A percentile compares a stretch with the other conserved stretches of the same genome.
phyloP scores from a whole-genome alignment of 2,113 vertebrate species.

The Brachyistius frenatus region DNA sequence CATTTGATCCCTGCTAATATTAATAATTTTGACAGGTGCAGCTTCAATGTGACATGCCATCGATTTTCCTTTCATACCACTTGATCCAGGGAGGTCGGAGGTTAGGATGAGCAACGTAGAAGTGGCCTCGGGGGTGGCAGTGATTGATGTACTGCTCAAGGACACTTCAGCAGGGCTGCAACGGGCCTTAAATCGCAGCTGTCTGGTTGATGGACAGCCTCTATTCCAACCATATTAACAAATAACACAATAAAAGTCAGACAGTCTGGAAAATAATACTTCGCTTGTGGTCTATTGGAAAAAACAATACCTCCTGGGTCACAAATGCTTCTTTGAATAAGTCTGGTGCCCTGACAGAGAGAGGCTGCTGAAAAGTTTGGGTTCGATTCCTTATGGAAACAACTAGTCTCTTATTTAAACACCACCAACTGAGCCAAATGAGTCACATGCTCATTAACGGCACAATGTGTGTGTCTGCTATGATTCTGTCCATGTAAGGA shows the following conservation, averaged over 20 bases:
- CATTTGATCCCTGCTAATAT: neutral
- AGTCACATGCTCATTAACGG: slow-evolving; percentile 68
- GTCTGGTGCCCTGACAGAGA: neutral
- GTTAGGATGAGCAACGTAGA: neutral
- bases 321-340: neutral
- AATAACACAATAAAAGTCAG: slow-evolving; percentile 4
- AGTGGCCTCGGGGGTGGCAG: neutral
- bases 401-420: slow-evolving; percentile 26
- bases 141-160: neutral
- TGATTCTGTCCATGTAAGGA: slow-evolving; percentile 61
- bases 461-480: slow-evolving; percentile 55
- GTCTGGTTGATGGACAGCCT: slow-evolving; percentile 3
- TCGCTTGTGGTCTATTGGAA: neutral
- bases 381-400: slow-evolving; percentile 28
- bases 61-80: slow-evolving; percentile 2
- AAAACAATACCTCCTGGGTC: neutral
- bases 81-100: neutral
- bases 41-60: slow-evolving; percentile 3
- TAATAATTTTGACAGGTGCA: neutral
- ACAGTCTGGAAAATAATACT: neutral
- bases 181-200: neutral
- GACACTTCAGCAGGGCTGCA: neutral
- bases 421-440: slow-evolving; percentile 49
- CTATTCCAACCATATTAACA: neutral
- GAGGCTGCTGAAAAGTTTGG: slow-evolving; percentile 9